phyloP scores from a whole-genome alignment of 2,888 invertebrate species.

The Lutraria lutraria region DNA sequence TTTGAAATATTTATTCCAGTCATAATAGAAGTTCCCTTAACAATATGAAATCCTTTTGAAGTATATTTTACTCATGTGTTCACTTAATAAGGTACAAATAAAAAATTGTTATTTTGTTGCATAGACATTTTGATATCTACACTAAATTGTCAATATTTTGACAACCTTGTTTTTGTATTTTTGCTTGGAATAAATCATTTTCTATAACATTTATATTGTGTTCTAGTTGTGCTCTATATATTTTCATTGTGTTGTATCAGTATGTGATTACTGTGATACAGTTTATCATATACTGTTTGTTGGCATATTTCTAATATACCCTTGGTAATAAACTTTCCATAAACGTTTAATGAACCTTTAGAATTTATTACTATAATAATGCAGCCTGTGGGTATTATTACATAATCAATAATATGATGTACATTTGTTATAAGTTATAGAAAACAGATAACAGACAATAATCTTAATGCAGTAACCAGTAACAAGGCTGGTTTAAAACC shows the following conservation, averaged over 20 bases:
- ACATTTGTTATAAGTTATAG: no score
- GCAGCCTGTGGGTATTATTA: no score
- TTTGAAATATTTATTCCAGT: not conserved
- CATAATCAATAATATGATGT: no score
- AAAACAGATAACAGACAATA: no score
- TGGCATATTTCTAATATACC: no score
- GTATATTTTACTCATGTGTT: slow-evolving; percentile 34
- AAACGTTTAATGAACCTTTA: no score
- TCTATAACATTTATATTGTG: slow-evolving; percentile 49
- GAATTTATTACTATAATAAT: no score
- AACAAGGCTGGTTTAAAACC: no score
- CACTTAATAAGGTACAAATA: slow-evolving; percentile 15
- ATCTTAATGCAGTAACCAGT: no score
- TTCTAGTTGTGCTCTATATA: not conserved
- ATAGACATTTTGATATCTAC: slow-evolving; percentile 63
- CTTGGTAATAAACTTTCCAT: no score
- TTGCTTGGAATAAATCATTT: slow-evolving; percentile 69
- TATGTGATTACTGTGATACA: no score
- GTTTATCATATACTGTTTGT: no score
- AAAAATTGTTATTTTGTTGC: slow-evolving; percentile 58
- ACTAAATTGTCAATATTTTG: slow-evolving; percentile 66
- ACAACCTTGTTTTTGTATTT: slow-evolving; percentile 69
- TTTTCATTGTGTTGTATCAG: not conserved
- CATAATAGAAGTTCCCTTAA: not conserved
- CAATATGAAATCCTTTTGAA: slow-evolving; percentile 32